These are phyloP conservation scores for Rhinichthys osculus DNA, from an alignment of 2,797 vertebrate genomes.

Conservation along the genomic window DNA sequence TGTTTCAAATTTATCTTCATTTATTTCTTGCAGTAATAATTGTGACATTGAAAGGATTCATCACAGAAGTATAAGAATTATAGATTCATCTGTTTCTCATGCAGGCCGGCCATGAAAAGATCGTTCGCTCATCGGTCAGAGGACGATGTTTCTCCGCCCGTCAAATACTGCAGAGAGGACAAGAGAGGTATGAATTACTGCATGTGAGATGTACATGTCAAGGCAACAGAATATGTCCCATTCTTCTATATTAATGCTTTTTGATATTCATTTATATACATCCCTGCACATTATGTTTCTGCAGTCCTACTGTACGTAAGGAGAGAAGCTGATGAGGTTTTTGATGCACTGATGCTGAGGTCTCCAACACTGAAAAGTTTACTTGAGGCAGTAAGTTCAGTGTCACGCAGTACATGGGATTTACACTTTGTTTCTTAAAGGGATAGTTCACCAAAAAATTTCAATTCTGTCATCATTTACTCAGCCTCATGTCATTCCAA, in stretches of 20 bases:
- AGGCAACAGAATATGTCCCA: neutral
- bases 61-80: neutral
- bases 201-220: neutral
- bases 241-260: neutral
- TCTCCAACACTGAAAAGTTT: slow-evolving; percentile 94
- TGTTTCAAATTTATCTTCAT: too few species aligned
- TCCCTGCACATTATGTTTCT: slow-evolving; percentile 57
- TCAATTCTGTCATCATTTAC: neutral
- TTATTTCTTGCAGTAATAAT: neutral
- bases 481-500: neutral
- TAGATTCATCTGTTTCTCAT: slow-evolving; percentile 50
- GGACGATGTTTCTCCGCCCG: slow-evolving; percentile 86
- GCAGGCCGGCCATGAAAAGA: slow-evolving; percentile 91
- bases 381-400: slow-evolving; percentile 91
- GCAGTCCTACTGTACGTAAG: slow-evolving; percentile 95
- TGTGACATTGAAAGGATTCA: neutral
- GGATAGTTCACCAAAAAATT: neutral
- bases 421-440: neutral
- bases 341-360: slow-evolving; percentile 97
- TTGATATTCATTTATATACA: neutral
- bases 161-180: slow-evolving; percentile 94
- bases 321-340: slow-evolving; percentile 95
- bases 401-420: neutral
- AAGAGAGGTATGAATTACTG: slow-evolving; percentile 85
- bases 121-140: slow-evolving; percentile 86